Percentiles rank a stretch among this genome's conserved stretches.
Conservation (phyloP, 2,888 invertebrate genomes). For the Lithosia quadra region DNA sequence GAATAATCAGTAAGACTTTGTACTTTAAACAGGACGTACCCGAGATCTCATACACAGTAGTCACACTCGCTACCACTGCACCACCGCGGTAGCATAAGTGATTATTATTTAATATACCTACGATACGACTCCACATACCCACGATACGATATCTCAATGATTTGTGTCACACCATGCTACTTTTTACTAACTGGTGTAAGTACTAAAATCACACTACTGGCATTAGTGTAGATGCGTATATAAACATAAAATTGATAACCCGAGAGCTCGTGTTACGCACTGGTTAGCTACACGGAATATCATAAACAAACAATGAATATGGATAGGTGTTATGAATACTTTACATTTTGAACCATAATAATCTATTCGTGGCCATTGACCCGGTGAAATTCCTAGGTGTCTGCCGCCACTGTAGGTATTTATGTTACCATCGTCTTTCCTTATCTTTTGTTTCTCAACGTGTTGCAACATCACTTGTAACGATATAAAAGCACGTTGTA, state of each 20-base stretch:
- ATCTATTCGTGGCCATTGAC: conserved; percentile 63
- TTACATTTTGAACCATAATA: conserved; percentile 55
- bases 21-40: no score
- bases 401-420: conserved; percentile 47
- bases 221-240: background rate
- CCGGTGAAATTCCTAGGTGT: conserved; percentile 56
- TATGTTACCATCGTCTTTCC: conserved; percentile 58
- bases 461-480: conserved; percentile 47
- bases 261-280: conserved; percentile 11
- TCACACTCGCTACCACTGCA: background rate
- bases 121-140: no score
- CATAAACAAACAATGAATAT: conserved; percentile 39
- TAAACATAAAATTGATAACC: conserved; percentile 3
- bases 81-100: background rate
- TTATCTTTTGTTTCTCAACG: conserved; percentile 64
- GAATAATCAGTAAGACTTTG: background rate
- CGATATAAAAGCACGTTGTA: conserved; percentile 25
- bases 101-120: no score
- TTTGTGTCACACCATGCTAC: no score
- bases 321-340: conserved; percentile 53
- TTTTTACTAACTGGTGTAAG: no score
- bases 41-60: background rate
- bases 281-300: conserved; percentile 14
- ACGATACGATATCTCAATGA: no score
- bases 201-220: no score